These are phyloP conservation scores for Thera obeliscata DNA, from an alignment of 2,888 invertebrate genomes.

Conservation along the genomic window DNA sequence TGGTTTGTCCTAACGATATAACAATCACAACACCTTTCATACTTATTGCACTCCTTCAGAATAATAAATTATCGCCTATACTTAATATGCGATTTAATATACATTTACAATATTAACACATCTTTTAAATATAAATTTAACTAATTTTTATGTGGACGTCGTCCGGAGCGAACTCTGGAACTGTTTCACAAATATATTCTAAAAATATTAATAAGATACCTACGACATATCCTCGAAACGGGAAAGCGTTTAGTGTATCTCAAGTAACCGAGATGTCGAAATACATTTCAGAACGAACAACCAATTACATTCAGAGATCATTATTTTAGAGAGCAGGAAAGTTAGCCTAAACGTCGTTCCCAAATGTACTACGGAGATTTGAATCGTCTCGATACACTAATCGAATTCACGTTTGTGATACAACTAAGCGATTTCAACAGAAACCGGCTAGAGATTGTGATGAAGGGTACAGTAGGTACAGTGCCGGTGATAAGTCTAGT, in stretches of 20 bases:
- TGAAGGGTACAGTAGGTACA: slow-evolving; percentile 47
- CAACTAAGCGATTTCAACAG: slow-evolving; percentile 25
- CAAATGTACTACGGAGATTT: slow-evolving; percentile 24
- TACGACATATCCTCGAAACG: slow-evolving; percentile 52
- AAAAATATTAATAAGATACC: slow-evolving; percentile 50
- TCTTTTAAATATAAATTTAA: slow-evolving; percentile 82
- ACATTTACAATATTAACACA: slow-evolving; percentile 84
- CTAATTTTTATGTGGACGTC: slow-evolving; percentile 74
- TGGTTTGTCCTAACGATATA: slow-evolving; percentile 72
- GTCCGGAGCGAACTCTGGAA: slow-evolving; percentile 56
- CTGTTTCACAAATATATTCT: slow-evolving; percentile 57
- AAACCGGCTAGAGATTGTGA: slow-evolving; percentile 30
- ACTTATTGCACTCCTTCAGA: slow-evolving; percentile 83
- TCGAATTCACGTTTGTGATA: slow-evolving; percentile 61
- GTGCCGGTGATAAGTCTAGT: slow-evolving; percentile 76
- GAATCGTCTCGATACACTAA: slow-evolving; percentile 53
- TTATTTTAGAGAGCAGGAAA: slow-evolving; percentile 41
- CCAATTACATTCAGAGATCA: slow-evolving; percentile 42
- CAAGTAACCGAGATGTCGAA: slow-evolving; percentile 41
- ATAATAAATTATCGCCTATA: slow-evolving; percentile 80
- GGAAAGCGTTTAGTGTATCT: slow-evolving; percentile 62
- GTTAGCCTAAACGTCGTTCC: slow-evolving; percentile 37
- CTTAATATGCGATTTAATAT: slow-evolving; percentile 75
- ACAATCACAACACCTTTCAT: slow-evolving; percentile 82
- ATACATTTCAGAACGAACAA: slow-evolving; percentile 31